Evolutionary conservation across 2,888 invertebrate genomes (phyloP).

Genomic region (Papilio demoleus): DNA sequence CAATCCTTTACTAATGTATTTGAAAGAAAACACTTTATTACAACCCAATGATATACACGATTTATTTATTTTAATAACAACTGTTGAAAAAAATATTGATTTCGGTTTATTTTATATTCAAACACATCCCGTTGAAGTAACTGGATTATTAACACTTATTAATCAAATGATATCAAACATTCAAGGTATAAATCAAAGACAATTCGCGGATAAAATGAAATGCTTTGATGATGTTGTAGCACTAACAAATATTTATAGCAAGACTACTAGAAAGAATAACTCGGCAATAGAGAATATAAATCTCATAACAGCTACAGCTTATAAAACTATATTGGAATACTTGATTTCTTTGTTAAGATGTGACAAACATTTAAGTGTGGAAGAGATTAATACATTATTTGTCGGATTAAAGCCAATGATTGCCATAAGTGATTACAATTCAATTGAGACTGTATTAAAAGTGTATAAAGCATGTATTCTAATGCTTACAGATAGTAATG

Average conservation of each 20-base stretch:
- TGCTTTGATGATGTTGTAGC: conserved; percentile 61
- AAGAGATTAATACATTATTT: conserved; percentile 55
- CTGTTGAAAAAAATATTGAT: conserved; percentile 55
- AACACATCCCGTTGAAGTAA: conserved; percentile 52
- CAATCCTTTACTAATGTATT: conserved; percentile 50
- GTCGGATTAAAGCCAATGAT: conserved; percentile 49
- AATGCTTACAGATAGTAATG: conserved; percentile 55
- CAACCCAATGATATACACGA: conserved; percentile 49
- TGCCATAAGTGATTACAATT: conserved; percentile 44
- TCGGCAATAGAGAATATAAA: conserved; percentile 45
- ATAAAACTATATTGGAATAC: conserved; percentile 59
- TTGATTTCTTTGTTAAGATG: conserved; percentile 55
- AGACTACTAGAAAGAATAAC: conserved; percentile 47
- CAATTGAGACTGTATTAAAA: conserved; percentile 53
- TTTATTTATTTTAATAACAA: conserved; percentile 52
- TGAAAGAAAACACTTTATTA: conserved; percentile 48
- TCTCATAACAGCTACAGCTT: conserved; percentile 49
- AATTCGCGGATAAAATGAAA: conserved; percentile 64
- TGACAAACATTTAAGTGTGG: conserved; percentile 54
- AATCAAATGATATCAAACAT: conserved; percentile 56
- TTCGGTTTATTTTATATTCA: conserved; percentile 59
- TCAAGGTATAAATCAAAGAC: conserved; percentile 57
- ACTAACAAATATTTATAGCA: conserved; percentile 55
- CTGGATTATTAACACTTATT: conserved; percentile 53
- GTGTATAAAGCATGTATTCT: conserved; percentile 58